Percentiles rank a stretch among this genome's conserved stretches.
phyloP scores from a whole-genome alignment of 1,140 invertebrate genomes.

The Drosophila mauritiana region DNA sequence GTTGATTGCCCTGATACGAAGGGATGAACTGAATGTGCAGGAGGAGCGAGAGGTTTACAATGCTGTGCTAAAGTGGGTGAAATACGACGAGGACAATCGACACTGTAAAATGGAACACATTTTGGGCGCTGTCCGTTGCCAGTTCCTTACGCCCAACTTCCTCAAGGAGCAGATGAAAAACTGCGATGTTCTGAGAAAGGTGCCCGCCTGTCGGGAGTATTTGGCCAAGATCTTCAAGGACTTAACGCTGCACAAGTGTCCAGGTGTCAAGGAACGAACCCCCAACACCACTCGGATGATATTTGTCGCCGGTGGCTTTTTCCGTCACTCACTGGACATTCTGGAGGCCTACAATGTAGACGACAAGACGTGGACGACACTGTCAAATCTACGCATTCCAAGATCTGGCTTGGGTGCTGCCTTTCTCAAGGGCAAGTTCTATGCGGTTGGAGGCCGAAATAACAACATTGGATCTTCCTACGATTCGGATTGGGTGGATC shows the following conservation, averaged over 20 bases:
- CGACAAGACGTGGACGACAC: slow-evolving; percentile 92
- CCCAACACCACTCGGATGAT: slow-evolving; percentile 95
- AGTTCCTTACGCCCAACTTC: slow-evolving; percentile 96
- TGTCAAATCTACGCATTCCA: slow-evolving; percentile 92
- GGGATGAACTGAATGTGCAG: slow-evolving; percentile 95
- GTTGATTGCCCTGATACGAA: slow-evolving; percentile 91
- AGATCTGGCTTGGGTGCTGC: slow-evolving; percentile 95
- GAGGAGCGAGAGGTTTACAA: slow-evolving; percentile 96
- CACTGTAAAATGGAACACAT: slow-evolving; percentile 94
- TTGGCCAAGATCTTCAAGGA: slow-evolving; percentile 95
- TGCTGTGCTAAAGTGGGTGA: slow-evolving; percentile 95
- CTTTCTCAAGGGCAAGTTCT: slow-evolving; percentile 92
- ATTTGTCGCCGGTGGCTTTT: slow-evolving; percentile 95
- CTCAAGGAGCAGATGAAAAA: slow-evolving; percentile 95
- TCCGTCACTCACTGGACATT: slow-evolving; percentile 92
- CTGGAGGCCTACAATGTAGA: slow-evolving; percentile 95
- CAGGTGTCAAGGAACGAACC: slow-evolving; percentile 91
- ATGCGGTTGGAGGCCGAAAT: slow-evolving; percentile 95
- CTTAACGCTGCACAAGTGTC: slow-evolving; percentile 92
- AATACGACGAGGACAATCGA: slow-evolving; percentile 93
- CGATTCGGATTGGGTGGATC: slow-evolving; percentile 92
- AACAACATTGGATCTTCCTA: slow-evolving; percentile 93
- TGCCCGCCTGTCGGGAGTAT: slow-evolving; percentile 95
- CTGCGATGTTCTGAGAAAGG: slow-evolving; percentile 94
- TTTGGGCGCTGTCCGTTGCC: slow-evolving; percentile 93